A percentile compares a stretch with the other conserved stretches of the same genome.
phyloP scores from a whole-genome alignment of 2,888 invertebrate species.

The Thelaira solivaga region DNA sequence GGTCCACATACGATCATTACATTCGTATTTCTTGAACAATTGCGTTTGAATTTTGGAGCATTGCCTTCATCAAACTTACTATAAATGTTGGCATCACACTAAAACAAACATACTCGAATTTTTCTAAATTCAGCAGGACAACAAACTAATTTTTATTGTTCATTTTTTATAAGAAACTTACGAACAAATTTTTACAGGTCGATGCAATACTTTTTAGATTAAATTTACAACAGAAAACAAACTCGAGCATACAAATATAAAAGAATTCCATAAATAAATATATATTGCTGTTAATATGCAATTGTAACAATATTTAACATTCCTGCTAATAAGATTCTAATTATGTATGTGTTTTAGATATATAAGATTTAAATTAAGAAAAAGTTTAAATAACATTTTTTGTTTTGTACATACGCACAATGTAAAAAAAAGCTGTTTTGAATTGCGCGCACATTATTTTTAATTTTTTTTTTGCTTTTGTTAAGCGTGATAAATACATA shows the following conservation, averaged over 20 bases:
- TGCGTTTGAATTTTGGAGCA: slow-evolving; percentile 87
- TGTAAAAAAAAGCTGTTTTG: slow-evolving; percentile 8
- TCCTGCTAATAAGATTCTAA: slow-evolving; percentile 63
- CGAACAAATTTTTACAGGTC: background rate
- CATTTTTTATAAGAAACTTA: slow-evolving; percentile 22
- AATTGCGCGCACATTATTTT: slow-evolving; percentile 37
- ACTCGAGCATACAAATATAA: slow-evolving; percentile 12
- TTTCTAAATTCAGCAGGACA: slow-evolving; percentile 35
- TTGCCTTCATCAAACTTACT: slow-evolving; percentile 26
- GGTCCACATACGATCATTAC: slow-evolving; percentile 98
- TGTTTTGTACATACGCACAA: slow-evolving; percentile 35
- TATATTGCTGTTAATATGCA: no score
- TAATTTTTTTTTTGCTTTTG: slow-evolving; percentile 29
- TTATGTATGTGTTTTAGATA: slow-evolving; percentile 37
- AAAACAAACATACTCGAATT: slow-evolving; percentile 13
- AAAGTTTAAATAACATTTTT: slow-evolving; percentile 36
- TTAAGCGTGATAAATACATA: slow-evolving; percentile 21
- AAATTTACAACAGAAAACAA: slow-evolving; percentile 43
- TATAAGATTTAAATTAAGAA: slow-evolving; percentile 20
- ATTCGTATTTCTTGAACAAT: slow-evolving; percentile 96
- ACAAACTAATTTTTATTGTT: slow-evolving; percentile 1
- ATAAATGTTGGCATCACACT: background rate
- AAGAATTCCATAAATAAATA: no score
- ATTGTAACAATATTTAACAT: slow-evolving; percentile 51
- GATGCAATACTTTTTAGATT: slow-evolving; percentile 38